Conservation (phyloP, 2,888 invertebrate species). For the Acanthosepion lycidas region DNA sequence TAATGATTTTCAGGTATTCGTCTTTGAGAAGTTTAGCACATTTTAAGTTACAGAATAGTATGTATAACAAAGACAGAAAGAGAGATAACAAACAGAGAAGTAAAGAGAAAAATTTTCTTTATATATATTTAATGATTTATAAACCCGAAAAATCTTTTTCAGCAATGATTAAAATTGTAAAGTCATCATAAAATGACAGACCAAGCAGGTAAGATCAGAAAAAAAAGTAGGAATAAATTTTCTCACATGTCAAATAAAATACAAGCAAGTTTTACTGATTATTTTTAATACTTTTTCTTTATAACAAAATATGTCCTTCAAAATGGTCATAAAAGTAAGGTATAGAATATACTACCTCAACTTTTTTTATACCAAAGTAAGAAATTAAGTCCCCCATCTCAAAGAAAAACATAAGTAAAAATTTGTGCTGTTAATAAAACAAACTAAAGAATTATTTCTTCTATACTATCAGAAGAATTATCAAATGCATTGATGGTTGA, state of each 20-base stretch:
- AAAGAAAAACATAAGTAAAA: background rate
- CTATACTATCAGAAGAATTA: constrained; percentile 70
- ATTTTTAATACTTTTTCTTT: background rate
- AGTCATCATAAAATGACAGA: background rate
- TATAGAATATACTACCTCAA: background rate
- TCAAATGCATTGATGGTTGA: constrained; percentile 69
- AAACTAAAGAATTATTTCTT: constrained; percentile 65
- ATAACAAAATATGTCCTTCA: background rate
- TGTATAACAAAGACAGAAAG: no score
- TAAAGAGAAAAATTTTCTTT: no score
- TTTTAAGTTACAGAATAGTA: no score
- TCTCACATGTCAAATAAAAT: background rate
- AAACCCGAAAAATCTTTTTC: background rate
- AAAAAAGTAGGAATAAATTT: background rate
- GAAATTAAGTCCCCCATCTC: background rate
- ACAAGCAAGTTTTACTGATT: background rate
- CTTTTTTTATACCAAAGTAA: background rate
- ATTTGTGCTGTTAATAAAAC: background rate
- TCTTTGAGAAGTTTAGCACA: no score
- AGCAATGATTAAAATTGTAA: background rate
- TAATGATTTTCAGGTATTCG: no score
- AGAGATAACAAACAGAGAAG: no score
- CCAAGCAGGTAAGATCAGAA: background rate
- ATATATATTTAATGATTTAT: background rate
- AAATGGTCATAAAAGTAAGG: background rate